Percentiles rank a stretch among this genome's conserved stretches.
Evolutionary conservation across 2,113 vertebrate genomes (phyloP).

Genomic region (Sylvia atricapilla): DNA sequence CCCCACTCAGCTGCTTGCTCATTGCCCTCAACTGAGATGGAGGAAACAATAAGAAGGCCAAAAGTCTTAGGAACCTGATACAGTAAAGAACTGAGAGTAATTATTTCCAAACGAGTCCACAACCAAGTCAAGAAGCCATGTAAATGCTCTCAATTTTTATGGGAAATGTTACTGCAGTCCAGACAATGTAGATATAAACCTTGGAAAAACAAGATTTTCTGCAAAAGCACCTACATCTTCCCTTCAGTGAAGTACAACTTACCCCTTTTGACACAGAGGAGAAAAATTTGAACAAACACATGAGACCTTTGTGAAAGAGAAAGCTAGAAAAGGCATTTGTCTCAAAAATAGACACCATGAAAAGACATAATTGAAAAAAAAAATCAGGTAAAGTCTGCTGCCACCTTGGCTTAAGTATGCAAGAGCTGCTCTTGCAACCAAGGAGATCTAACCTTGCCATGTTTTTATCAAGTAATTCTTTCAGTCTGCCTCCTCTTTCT

Average conservation of each 20-base stretch:
- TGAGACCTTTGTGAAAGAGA: not conserved
- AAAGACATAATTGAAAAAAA: not conserved
- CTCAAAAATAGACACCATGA: not conserved
- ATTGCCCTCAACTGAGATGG: not conserved
- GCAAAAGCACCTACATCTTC: not conserved
- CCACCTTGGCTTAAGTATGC: not conserved
- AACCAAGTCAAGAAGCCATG: not conserved
- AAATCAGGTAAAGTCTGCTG: not conserved
- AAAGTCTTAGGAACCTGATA: not conserved
- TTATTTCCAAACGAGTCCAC: not conserved
- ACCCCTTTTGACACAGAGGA: not conserved
- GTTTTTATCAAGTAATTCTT: not conserved
- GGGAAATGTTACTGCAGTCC: not conserved
- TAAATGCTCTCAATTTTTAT: not conserved
- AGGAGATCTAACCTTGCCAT: not conserved
- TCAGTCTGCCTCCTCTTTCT: not conserved
- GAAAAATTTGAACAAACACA: not conserved
- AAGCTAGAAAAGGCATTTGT: not conserved
- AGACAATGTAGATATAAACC: not conserved
- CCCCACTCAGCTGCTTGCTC: not conserved
- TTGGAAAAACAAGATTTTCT: not conserved
- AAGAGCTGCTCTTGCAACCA: not conserved
- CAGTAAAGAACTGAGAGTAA: not conserved
- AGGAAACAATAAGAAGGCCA: not conserved
- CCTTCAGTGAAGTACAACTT: not conserved